phyloP scores from a whole-genome alignment of 2,113 vertebrate genomes.

The Cepphus grylle region DNA sequence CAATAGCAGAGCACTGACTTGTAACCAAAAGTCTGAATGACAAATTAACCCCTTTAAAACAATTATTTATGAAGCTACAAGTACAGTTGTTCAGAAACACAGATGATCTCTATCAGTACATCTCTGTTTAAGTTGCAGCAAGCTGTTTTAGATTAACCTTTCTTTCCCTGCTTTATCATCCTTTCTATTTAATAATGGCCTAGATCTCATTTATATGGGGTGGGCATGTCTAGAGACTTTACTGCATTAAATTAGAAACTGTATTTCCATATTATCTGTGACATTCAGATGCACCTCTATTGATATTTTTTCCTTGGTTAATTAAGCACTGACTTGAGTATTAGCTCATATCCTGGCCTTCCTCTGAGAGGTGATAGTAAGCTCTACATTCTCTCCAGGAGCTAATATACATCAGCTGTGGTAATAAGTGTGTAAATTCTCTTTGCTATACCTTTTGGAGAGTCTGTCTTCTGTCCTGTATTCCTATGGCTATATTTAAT shows the following conservation, averaged over 20 bases:
- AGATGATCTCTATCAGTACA: background rate
- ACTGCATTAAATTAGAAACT: slow-evolving; percentile 59
- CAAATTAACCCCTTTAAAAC: background rate
- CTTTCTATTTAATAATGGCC: slow-evolving; percentile 52
- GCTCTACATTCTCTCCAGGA: background rate
- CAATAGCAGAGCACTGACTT: background rate
- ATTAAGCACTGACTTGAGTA: slow-evolving; percentile 60
- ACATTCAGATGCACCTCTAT: slow-evolving; percentile 63
- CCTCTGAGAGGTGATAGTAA: slow-evolving; percentile 35
- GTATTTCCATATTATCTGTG: slow-evolving; percentile 64
- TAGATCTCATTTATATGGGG: slow-evolving; percentile 54
- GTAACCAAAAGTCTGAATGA: background rate
- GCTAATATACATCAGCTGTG: background rate
- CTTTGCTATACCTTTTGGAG: background rate
- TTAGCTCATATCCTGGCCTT: slow-evolving; percentile 49
- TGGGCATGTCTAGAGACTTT: slow-evolving; percentile 40
- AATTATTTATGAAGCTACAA: background rate
- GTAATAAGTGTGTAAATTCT: background rate
- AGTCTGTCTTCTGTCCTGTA: background rate
- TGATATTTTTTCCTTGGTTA: slow-evolving; percentile 66
- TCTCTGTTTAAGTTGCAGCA: background rate
- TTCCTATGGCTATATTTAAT: background rate
- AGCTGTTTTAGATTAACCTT: background rate
- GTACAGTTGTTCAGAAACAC: background rate
- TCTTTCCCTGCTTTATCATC: background rate